Conservation (phyloP, 2,797 vertebrate species). For the Orestias chungarensis region DNA sequence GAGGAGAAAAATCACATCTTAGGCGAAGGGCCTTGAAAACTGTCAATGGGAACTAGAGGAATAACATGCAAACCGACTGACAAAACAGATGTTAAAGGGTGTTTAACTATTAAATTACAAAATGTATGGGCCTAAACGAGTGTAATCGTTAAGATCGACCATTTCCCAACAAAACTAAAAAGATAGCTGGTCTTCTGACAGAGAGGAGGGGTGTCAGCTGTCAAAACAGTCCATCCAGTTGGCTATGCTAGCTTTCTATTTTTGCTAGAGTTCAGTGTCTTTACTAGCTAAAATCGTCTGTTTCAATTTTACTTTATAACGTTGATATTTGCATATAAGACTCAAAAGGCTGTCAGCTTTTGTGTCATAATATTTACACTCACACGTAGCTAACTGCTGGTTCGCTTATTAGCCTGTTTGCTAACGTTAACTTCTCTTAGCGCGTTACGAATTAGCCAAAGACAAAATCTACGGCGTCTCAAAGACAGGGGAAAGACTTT, state of each 20-base stretch:
- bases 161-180: slow-evolving; percentile 31
- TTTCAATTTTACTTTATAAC: neutral
- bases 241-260: slow-evolving; percentile 31
- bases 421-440: slow-evolving; percentile 63
- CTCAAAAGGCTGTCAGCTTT: slow-evolving; percentile 2
- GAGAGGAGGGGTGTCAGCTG: slow-evolving; percentile 73
- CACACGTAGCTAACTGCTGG: slow-evolving; percentile 35
- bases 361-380: slow-evolving; percentile 14
- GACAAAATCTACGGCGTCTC: slow-evolving; percentile 33
- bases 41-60: slow-evolving; percentile 25
- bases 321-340: neutral
- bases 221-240: slow-evolving; percentile 68
- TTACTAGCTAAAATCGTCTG: neutral
- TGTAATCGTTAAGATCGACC: slow-evolving; percentile 39
- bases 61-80: neutral
- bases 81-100: slow-evolving; percentile 32
- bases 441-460: slow-evolving; percentile 27
- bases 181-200: slow-evolving; percentile 50
- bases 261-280: slow-evolving; percentile 1
- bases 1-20: neutral
- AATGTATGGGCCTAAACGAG: slow-evolving; percentile 23
- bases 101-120: slow-evolving; percentile 12
- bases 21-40: slow-evolving; percentile 50
- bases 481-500: slow-evolving; percentile 25
- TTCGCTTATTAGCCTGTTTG: slow-evolving; percentile 46